A percentile compares a stretch with the other conserved stretches of the same genome.
These are phyloP conservation scores for Amphimedon queenslandica DNA, from an alignment of 37 sponge, comb jelly and placozoan genomes.

Conservation along the genomic window DNA sequence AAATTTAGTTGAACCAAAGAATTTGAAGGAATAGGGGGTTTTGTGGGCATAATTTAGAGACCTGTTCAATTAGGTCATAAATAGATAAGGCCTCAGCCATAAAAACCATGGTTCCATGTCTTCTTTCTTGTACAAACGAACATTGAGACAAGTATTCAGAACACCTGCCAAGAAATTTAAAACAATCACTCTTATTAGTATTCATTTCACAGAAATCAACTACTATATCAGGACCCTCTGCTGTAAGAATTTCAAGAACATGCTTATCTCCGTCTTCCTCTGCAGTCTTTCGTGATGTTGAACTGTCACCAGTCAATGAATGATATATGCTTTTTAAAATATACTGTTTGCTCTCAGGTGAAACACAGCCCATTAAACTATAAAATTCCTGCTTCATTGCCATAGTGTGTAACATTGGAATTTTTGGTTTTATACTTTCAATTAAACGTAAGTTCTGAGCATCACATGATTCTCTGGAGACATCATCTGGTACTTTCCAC, in stretches of 20 bases:
- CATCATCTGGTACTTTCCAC: no score
- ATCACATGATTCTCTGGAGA: no score
- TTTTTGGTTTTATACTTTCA: no score
- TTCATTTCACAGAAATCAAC: no score
- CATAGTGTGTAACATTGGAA: slow-evolving; percentile 25
- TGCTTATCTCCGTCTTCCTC: slow-evolving; percentile 18
- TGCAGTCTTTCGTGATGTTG: slow-evolving; percentile 13
- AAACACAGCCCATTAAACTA: not conserved
- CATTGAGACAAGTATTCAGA: slow-evolving; percentile 8
- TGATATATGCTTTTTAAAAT: not conserved
- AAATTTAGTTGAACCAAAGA: slow-evolving; percentile 29
- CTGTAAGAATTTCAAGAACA: slow-evolving; percentile 14
- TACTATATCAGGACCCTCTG: slow-evolving; percentile 28
- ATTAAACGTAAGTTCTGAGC: no score
- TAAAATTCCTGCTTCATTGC: slow-evolving; percentile 33
- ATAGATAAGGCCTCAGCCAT: slow-evolving; percentile 48
- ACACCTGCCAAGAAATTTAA: slow-evolving; percentile 25
- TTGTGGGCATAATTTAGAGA: no score
- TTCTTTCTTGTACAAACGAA: slow-evolving; percentile 35
- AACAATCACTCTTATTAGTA: no score
- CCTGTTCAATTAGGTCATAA: no score
- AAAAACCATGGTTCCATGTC: slow-evolving; percentile 24
- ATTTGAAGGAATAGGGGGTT: no score
- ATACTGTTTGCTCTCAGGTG: no score
- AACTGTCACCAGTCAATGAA: no score